Conservation (phyloP, 2,888 invertebrate species). For the Stictocephala bisonia region DNA sequence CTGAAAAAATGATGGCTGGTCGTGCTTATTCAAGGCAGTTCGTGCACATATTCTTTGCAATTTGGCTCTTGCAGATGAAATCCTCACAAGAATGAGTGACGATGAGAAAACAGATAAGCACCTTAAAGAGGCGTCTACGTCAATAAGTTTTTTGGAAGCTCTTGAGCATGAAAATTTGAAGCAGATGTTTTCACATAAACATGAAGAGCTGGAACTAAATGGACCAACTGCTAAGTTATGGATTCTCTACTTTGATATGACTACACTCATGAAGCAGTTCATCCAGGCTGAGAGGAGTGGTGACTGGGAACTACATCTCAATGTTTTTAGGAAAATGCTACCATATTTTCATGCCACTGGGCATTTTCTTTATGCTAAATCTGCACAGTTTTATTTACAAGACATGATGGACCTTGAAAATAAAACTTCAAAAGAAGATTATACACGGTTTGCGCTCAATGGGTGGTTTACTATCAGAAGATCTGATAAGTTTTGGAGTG, state of each 20-base stretch:
- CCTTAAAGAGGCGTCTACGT: too few species aligned
- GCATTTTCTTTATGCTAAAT: slow-evolving; percentile 57
- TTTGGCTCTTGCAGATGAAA: too few species aligned
- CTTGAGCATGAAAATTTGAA: background rate
- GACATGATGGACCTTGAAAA: slow-evolving; percentile 46
- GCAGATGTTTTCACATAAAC: background rate
- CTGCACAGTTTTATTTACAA: slow-evolving; percentile 55
- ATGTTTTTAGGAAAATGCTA: slow-evolving; percentile 51
- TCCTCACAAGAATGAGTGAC: too few species aligned
- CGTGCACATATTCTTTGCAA: slow-evolving; percentile 58
- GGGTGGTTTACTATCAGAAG: slow-evolving; percentile 50
- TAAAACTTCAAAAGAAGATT: slow-evolving; percentile 32
- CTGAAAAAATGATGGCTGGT: slow-evolving; percentile 60
- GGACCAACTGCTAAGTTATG: slow-evolving; percentile 34
- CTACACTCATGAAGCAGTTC: slow-evolving; percentile 18
- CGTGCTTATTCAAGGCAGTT: slow-evolving; percentile 60
- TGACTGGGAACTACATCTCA: slow-evolving; percentile 53
- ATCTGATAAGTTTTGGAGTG: slow-evolving; percentile 50
- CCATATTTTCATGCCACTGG: slow-evolving; percentile 55
- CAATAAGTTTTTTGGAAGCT: slow-evolving; percentile 2
- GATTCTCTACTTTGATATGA: slow-evolving; percentile 42
- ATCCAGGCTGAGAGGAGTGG: slow-evolving; percentile 49
- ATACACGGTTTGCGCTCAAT: slow-evolving; percentile 22
- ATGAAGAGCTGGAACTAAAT: slow-evolving; percentile 1
- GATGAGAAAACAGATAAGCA: too few species aligned